phyloP scores from a whole-genome alignment of 2,888 invertebrate genomes.

The Microdon myrmicae region DNA sequence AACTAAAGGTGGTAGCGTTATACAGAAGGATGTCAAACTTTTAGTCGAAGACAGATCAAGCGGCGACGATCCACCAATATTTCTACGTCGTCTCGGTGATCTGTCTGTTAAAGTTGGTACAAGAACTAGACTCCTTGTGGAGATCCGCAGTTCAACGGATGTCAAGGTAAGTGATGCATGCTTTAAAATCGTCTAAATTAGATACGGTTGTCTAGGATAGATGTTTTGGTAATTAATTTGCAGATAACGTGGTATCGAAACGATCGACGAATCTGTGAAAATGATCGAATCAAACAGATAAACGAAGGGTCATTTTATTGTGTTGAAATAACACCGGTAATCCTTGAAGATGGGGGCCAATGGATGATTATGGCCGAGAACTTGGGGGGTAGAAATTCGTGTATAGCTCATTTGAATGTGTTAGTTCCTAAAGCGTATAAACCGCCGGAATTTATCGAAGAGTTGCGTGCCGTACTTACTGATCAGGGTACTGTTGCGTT shows the following conservation, averaged over 20 bases:
- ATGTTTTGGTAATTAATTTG: conserved; percentile 8
- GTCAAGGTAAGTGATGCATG: conserved; percentile 73
- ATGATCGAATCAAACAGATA: conserved; percentile 79
- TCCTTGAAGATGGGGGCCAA: conserved; percentile 82
- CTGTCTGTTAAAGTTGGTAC: conserved; percentile 91
- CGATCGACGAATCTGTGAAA: conserved; percentile 78
- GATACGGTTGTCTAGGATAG: conserved; percentile 2
- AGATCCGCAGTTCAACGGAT: conserved; percentile 82
- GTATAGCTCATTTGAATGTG: conserved; percentile 81
- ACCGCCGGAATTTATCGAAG: conserved; percentile 86
- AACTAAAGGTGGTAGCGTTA: conserved; percentile 69
- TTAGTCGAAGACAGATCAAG: conserved; percentile 71
- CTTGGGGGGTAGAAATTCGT: conserved; percentile 77
- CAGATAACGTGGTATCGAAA: conserved; percentile 91
- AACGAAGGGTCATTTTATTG: conserved; percentile 89
- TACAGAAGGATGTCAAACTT: conserved; percentile 70
- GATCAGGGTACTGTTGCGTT: conserved; percentile 89
- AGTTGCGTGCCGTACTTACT: conserved; percentile 82
- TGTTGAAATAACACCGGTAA: conserved; percentile 83
- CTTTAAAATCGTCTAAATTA: not conserved
- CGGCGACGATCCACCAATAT: conserved; percentile 82
- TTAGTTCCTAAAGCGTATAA: conserved; percentile 90
- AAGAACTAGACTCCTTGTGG: conserved; percentile 84
- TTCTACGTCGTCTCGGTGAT: conserved; percentile 85
- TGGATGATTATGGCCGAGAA: conserved; percentile 89